Conservation (phyloP, 2,797 vertebrate species). For the Synanceia verrucosa region DNA sequence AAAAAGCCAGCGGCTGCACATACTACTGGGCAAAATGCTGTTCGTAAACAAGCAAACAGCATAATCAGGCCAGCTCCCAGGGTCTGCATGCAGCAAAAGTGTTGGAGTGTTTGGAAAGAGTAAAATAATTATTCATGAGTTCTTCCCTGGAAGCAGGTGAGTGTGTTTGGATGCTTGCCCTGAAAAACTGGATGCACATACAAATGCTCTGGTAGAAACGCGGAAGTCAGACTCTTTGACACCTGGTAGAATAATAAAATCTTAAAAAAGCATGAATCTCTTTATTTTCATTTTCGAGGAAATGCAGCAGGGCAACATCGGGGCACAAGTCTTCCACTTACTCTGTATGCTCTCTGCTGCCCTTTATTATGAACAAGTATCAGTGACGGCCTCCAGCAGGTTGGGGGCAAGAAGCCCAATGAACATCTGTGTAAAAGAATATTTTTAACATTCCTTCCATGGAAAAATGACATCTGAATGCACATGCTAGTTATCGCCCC, state of each 20-base stretch:
- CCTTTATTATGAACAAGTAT: no score
- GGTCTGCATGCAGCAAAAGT: constrained; percentile 25
- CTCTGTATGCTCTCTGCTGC: neutral
- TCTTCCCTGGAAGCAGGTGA: constrained; percentile 48
- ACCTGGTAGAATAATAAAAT: neutral
- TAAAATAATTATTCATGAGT: constrained; percentile 48
- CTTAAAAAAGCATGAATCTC: neutral
- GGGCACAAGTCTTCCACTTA: neutral
- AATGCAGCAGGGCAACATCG: neutral
- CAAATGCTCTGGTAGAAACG: neutral
- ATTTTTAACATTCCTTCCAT: neutral
- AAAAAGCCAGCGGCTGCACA: constrained; percentile 32
- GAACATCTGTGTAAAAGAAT: neutral
- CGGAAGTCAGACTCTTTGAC: neutral
- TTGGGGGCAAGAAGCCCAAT: no score
- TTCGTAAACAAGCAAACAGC: constrained; percentile 60
- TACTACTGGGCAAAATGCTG: constrained; percentile 53
- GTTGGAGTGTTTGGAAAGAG: constrained; percentile 36
- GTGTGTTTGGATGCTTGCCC: constrained; percentile 17
- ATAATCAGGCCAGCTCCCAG: constrained; percentile 61
- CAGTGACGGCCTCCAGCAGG: neutral
- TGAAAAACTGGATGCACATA: constrained; percentile 21
- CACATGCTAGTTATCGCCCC: neutral
- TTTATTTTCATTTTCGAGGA: neutral
- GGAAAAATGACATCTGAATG: neutral